These are phyloP conservation scores for Bagarius yarrelli DNA, from an alignment of 2,113 vertebrate genomes.

Conservation along the genomic window DNA sequence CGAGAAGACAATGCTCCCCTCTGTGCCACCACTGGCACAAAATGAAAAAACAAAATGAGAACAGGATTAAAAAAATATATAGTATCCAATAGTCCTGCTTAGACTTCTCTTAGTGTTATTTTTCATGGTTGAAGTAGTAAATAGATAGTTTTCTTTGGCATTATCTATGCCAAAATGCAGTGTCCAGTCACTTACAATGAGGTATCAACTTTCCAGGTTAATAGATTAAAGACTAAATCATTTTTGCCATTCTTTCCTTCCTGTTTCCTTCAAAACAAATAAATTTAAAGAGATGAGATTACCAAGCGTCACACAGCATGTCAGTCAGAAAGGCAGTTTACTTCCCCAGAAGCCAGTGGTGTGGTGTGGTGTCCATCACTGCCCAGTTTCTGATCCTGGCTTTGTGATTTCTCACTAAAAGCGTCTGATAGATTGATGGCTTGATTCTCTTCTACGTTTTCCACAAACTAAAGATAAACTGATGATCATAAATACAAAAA, in stretches of 20 bases:
- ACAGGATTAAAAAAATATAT: neutral
- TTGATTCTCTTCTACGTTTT: neutral
- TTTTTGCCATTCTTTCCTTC: neutral
- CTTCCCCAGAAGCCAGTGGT: slow-evolving; percentile 45
- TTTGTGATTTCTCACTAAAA: neutral
- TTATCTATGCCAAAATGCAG: neutral
- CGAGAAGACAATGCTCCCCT: neutral
- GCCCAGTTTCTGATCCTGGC: slow-evolving; percentile 35
- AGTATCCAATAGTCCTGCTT: neutral
- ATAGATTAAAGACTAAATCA: neutral
- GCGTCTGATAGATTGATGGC: neutral
- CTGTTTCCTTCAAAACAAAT: neutral
- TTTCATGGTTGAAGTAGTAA: neutral
- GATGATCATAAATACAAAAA: slow-evolving; percentile 44
- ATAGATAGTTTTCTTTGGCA: neutral
- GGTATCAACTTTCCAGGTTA: neutral
- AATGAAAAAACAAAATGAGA: neutral
- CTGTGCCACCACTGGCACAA: neutral
- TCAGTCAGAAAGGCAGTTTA: slow-evolving; percentile 36
- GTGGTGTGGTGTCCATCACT: slow-evolving; percentile 49
- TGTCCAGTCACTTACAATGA: neutral
- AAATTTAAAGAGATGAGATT: neutral
- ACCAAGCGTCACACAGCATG: slow-evolving; percentile 11
- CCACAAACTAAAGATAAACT: slow-evolving; percentile 43
- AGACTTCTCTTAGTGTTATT: neutral